A percentile compares a stretch with the other conserved stretches of the same genome.
Evolutionary conservation across 2,113 vertebrate genomes (phyloP).

Genomic region (Octodon degus): DNA sequence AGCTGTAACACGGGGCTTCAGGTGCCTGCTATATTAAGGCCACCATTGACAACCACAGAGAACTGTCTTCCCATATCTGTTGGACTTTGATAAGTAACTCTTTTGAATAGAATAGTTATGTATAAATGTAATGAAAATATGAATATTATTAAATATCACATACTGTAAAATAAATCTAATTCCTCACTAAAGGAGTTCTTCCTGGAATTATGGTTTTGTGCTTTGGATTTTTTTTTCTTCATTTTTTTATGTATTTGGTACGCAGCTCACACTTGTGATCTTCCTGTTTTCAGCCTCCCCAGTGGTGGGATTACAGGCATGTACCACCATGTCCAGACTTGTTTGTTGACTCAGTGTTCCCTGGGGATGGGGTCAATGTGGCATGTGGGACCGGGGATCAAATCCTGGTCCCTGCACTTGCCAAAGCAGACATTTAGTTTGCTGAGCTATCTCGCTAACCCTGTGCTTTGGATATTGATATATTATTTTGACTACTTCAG

Average conservation of each 20-base stretch:
- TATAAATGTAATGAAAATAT: background rate
- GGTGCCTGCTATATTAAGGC: background rate
- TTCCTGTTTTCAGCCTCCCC: no score
- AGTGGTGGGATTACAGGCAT: no score
- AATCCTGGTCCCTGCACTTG: no score
- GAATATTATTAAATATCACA: background rate
- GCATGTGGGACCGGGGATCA: no score
- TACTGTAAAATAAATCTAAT: constrained; percentile 21
- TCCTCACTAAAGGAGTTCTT: constrained; percentile 2
- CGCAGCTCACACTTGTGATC: no score
- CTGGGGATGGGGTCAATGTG: no score
- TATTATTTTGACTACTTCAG: constrained; percentile 31
- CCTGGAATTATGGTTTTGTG: background rate
- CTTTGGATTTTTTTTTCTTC: background rate
- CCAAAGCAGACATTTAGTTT: no score
- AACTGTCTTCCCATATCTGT: constrained; percentile 8
- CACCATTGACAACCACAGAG: background rate
- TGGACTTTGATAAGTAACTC: constrained; percentile 51
- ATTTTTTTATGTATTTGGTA: no score
- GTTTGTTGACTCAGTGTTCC: no score
- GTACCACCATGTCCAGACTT: no score
- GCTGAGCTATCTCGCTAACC: no score
- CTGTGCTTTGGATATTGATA: background rate
- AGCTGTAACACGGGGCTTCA: background rate
- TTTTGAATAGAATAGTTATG: constrained; percentile 9